A percentile compares a stretch with the other conserved stretches of the same genome.
Evolutionary conservation across 2,113 vertebrate species (phyloP).

Genomic region (Bombycilla garrulus): DNA sequence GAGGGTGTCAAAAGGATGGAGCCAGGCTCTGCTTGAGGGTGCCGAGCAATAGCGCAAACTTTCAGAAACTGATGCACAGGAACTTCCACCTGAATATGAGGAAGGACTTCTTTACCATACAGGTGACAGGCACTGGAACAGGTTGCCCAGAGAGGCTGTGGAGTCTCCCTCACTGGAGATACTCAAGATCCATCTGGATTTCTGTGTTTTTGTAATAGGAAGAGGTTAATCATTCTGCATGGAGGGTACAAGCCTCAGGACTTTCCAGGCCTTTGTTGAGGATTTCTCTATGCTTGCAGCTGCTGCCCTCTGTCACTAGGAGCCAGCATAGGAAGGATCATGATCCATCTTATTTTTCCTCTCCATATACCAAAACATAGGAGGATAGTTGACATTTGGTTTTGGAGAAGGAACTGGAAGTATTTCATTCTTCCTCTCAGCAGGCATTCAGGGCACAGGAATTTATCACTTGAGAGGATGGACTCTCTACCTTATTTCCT

Average conservation of each 20-base stretch:
- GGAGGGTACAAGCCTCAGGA: background rate
- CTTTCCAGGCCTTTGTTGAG: background rate
- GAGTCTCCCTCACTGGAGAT: background rate
- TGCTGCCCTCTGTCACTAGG: background rate
- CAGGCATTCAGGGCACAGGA: background rate
- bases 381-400: background rate
- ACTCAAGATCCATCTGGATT: background rate
- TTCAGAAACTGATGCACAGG: background rate
- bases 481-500: background rate
- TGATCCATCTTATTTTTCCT: background rate
- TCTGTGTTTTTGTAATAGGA: background rate
- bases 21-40: accelerated
- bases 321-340: background rate
- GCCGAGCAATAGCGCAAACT: background rate
- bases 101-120: background rate
- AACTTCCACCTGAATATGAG: background rate
- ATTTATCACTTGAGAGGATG: background rate
- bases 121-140: background rate
- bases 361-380: background rate
- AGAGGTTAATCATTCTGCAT: background rate
- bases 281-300: background rate
- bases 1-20: too few species aligned
- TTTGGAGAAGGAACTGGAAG: background rate
- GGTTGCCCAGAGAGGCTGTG: background rate
- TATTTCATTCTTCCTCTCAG: background rate